A percentile compares a stretch with the other conserved stretches of the same genome.
phyloP scores from a whole-genome alignment of 2,113 vertebrate genomes.

The Beaufortia kweichowensis region DNA sequence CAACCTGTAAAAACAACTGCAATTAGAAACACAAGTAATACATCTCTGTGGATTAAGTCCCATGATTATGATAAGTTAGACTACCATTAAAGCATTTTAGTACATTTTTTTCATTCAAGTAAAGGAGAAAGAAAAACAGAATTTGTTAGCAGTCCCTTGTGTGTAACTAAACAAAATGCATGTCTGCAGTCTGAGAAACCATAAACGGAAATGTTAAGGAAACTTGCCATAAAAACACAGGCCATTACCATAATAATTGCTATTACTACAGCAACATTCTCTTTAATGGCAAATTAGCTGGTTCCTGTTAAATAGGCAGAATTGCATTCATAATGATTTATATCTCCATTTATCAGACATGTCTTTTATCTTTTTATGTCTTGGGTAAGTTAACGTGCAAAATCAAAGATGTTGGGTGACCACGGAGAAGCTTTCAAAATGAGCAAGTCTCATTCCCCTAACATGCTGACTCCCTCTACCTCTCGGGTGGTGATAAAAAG shows the following conservation, averaged over 20 bases:
- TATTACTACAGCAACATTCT: conserved; percentile 22
- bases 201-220: background rate
- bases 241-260: conserved; percentile 11
- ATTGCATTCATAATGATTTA: conserved; percentile 13
- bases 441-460: conserved; percentile 3
- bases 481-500: conserved; percentile 61
- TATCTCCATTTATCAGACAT: background rate
- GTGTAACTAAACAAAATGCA: background rate
- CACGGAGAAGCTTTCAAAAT: conserved; percentile 3
- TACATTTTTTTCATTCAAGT: background rate
- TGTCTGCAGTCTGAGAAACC: background rate
- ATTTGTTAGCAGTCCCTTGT: background rate
- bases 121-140: background rate
- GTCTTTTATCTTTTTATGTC: background rate
- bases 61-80: background rate
- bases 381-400: background rate
- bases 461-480: conserved; percentile 48
- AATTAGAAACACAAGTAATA: background rate
- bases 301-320: background rate
- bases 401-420: background rate
- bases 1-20: no score
- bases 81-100: background rate
- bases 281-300: conserved; percentile 8
- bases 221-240: background rate
- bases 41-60: no score